Evolutionary conservation across 2,113 vertebrate species (phyloP).

Genomic region (Hemicordylus capensis): DNA sequence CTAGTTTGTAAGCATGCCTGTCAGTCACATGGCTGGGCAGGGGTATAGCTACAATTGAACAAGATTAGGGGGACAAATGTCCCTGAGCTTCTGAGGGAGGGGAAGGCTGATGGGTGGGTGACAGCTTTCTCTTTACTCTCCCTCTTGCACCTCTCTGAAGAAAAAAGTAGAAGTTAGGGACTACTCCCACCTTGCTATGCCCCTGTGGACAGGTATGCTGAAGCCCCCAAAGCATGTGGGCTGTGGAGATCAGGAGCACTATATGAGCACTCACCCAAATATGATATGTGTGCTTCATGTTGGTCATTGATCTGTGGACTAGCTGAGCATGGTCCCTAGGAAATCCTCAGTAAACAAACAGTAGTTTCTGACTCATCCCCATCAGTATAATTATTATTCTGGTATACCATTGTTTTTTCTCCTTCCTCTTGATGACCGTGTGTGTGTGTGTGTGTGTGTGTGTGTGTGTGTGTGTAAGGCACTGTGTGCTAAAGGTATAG

Average conservation of each 20-base stretch:
- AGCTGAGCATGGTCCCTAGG: no score
- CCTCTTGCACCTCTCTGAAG: no score
- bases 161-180: no score
- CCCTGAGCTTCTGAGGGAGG: no score
- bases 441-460: no score
- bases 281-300: background rate
- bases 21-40: background rate
- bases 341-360: background rate
- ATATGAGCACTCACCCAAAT: background rate
- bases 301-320: background rate
- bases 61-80: no score
- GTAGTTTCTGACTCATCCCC: background rate
- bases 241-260: background rate
- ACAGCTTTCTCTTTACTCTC: no score
- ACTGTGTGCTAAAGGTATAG: background rate
- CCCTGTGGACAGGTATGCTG: no score
- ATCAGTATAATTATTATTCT: background rate
- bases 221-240: background rate
- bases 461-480: no score
- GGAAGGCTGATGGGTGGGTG: no score
- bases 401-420: background rate
- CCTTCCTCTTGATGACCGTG: no score
- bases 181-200: no score
- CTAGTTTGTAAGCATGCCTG: background rate
- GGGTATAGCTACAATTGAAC: background rate